phyloP scores from a whole-genome alignment of 1,140 invertebrate genomes.

The Temnothorax nylanderi region DNA sequence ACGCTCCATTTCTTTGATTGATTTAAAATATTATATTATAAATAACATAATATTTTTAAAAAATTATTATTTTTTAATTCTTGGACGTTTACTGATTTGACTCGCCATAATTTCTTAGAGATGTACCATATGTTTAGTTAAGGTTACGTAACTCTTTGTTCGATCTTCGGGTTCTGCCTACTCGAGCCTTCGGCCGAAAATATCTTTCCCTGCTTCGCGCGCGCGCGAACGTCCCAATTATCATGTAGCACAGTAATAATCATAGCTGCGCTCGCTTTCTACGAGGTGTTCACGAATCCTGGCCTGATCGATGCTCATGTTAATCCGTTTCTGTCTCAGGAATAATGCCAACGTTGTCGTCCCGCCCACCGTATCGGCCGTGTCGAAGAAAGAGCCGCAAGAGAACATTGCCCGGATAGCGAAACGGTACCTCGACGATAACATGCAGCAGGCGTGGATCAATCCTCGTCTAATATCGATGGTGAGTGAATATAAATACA shows the following conservation, averaged over 20 bases:
- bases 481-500: constrained; percentile 82
- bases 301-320: constrained; percentile 48
- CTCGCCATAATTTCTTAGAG: neutral
- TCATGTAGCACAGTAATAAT: constrained; percentile 10
- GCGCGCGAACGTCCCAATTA: constrained; percentile 23
- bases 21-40: too few species aligned
- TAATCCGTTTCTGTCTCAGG: constrained; percentile 75
- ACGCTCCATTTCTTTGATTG: too few species aligned
- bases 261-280: constrained; percentile 6
- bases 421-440: constrained; percentile 86
- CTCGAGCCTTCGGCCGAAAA: neutral
- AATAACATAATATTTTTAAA: neutral
- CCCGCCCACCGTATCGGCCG: constrained; percentile 69
- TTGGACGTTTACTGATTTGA: neutral
- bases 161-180: neutral
- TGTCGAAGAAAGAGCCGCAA: constrained; percentile 79
- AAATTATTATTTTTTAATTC: neutral
- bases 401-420: constrained; percentile 82
- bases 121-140: neutral
- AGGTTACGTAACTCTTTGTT: neutral
- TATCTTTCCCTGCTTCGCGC: neutral
- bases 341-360: constrained; percentile 79
- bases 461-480: constrained; percentile 87
- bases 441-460: constrained; percentile 87
- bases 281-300: constrained; percentile 22